Evolutionary conservation across 1,140 invertebrate species (phyloP), one percentile per base, ranked within the genome.

Genomic region (Leptinotarsa defecta): DNA sequence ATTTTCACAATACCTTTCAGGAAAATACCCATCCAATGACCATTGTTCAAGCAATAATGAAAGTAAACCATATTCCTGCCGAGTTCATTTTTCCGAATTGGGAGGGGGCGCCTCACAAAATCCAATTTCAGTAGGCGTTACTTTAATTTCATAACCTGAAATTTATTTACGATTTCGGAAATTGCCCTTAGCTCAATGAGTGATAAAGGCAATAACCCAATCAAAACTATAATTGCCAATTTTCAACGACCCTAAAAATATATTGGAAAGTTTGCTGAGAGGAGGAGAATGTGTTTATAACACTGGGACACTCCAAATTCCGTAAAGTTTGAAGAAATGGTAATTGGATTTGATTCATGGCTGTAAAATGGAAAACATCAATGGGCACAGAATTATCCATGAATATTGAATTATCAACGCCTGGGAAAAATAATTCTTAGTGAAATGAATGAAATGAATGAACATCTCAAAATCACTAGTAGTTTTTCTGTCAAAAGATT

Each of bases 101-200:
- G 43, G 1, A 48, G 24, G n/a, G 67, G n/a, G 43, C 4, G 43
- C 43, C 13, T 48, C 13, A 68, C 43, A 43, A 73, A 75, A 75
- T 74, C 63, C 52, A 43, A 68, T 68, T 63, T 62, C 34, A 68
- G 76, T 77, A 77, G 76, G 76, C 76, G 76, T 77, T 73, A 68
- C 69, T 74, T 77, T 77, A 77, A 77, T 77, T 77, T 77, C 70
- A 77, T 77, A 77, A 77, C 24, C 64, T 8, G 61, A 74, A 20
- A 64, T 52, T 64, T 74, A 68, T 72, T 77, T 75, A 71, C 52
- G 63, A 57, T 64, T 20, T 70, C 64, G 76, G 76, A 77, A 77
- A 77, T 77, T 75, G 76, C 48, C 70, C 73, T 74, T 75, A 77
- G 76, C 67, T 65, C 76, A 77, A 74, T 77, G 73, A 74, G 57